These are phyloP conservation scores for Coracias cyanogaster DNA, from an alignment of 2,797 vertebrate genomes.

Conservation along the genomic window DNA sequence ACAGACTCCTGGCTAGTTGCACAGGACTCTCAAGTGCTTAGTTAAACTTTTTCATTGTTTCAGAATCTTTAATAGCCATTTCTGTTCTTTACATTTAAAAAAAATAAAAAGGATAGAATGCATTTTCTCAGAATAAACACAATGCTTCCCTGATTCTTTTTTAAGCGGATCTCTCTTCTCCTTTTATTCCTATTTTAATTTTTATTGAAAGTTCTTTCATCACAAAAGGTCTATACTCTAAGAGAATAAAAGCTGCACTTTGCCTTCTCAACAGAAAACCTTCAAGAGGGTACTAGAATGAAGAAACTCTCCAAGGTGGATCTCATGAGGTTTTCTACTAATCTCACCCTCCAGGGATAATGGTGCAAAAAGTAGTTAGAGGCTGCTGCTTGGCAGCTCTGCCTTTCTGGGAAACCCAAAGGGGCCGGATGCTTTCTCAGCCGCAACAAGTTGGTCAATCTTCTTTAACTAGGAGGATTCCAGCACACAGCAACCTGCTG, in stretches of 20 bases:
- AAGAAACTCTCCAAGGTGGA: slow-evolving; percentile 3
- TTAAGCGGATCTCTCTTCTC: neutral
- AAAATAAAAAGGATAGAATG: slow-evolving; percentile 34
- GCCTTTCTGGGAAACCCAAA: neutral
- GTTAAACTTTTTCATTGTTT: slow-evolving; percentile 33
- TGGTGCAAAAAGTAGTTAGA: neutral
- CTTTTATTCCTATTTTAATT: neutral
- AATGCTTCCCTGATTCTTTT: neutral
- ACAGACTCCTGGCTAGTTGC: neutral
- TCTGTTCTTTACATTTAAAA: slow-evolving; percentile 31
- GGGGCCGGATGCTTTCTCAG: neutral
- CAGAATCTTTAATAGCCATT: slow-evolving; percentile 16
- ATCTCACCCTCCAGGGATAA: neutral
- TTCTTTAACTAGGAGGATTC: neutral
- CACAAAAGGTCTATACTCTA: neutral
- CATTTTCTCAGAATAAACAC: neutral
- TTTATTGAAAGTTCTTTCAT: neutral
- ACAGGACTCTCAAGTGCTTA: slow-evolving; percentile 28
- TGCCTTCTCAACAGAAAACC: neutral
- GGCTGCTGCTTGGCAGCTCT: neutral
- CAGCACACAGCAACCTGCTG: neutral
- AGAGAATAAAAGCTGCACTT: neutral
- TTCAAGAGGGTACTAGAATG: neutral
- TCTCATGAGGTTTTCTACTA: neutral
- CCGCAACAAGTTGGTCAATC: neutral